Evolutionary conservation across 30 jellyfish, hydroid and myxozoan species (phyloP), one percentile per base, ranked within the genome.

Genomic region (Mastigias papua): DNA sequence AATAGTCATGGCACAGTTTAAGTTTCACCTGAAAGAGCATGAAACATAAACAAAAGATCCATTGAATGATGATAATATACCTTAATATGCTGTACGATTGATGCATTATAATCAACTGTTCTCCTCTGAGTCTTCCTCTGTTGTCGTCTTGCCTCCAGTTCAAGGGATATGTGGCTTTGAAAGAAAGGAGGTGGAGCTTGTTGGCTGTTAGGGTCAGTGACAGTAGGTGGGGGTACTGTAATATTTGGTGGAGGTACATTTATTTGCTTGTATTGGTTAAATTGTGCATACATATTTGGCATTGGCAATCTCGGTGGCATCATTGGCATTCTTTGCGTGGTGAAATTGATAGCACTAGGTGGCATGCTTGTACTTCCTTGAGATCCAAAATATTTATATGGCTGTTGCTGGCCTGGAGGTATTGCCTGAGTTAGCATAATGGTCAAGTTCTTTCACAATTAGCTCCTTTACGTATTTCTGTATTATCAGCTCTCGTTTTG

Each of bases 91-190:
- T 93, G 92, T 22, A 93, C 77, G 34, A 92, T 46, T 17, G 98
- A 93, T 61, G 98, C 92, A 73, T 87, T 87, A 64, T 93, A 93
- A 76, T 93, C 98, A 34, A 93, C 98, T 0, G 98, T 93, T 48
- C 98, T 75, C 16, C 98, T 84, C 74, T 86, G 77, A 32, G 91
- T 57, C 60, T 77, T 62, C 33, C 94, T 73, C 34, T 83, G 92
- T 46, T 70, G 87, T 60, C 85, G 72, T 60, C 86, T 83, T 35
- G 86, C 86, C 29, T 83, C 92, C 31, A 48, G 29, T 27, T 83
- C 92, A 9, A 71, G 26, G 29, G 68, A 4, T 46, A 42, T 35
- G n/a, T 83, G 92, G 34, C 46, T 73, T 51, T 50, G 57, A 63
- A 11, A 31, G 60, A 69, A 83, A 4, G 74, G 35, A 19, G 25